Evolutionary conservation across 2,797 vertebrate genomes (phyloP).

Genomic region (Pangasius sanitwongsei): DNA sequence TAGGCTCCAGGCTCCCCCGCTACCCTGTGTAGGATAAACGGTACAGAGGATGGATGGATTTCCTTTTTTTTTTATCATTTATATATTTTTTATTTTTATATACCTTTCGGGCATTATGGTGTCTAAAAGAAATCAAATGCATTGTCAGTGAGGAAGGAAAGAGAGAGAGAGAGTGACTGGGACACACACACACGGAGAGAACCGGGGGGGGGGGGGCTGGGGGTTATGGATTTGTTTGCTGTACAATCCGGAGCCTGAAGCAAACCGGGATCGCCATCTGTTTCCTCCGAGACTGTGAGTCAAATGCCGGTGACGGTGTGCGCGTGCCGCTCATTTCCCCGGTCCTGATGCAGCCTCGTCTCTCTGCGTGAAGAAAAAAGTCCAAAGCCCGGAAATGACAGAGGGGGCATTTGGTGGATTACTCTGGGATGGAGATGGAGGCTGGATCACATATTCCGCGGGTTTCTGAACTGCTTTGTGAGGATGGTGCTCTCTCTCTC

Average conservation of each 20-base stretch:
- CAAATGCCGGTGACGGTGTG: constrained; percentile 2
- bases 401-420: constrained; percentile 30
- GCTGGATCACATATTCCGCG: not conserved
- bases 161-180: too few relatives aligned
- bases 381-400: constrained; percentile 47
- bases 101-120: not conserved
- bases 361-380: constrained; percentile 44
- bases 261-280: constrained; percentile 68
- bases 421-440: constrained; percentile 13
- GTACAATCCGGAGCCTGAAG: constrained; percentile 57
- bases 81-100: too few relatives aligned
- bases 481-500: constrained; percentile 1
- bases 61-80: not conserved
- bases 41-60: too few relatives aligned
- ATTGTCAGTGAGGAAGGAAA: not conserved
- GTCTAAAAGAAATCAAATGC: constrained; percentile 12
- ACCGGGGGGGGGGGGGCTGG: not conserved
- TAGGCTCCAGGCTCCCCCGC: too few relatives aligned
- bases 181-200: not conserved
- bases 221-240: constrained; percentile 56
- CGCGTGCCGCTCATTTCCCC: not conserved
- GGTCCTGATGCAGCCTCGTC: not conserved
- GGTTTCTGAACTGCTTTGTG: constrained; percentile 10
- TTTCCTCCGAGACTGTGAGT: constrained; percentile 49
- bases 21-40: too few relatives aligned